A percentile compares a stretch with the other conserved stretches of the same genome.
These are phyloP conservation scores for Melanogrammus aeglefinus DNA, from an alignment of 2,797 vertebrate species.

Conservation along the genomic window DNA sequence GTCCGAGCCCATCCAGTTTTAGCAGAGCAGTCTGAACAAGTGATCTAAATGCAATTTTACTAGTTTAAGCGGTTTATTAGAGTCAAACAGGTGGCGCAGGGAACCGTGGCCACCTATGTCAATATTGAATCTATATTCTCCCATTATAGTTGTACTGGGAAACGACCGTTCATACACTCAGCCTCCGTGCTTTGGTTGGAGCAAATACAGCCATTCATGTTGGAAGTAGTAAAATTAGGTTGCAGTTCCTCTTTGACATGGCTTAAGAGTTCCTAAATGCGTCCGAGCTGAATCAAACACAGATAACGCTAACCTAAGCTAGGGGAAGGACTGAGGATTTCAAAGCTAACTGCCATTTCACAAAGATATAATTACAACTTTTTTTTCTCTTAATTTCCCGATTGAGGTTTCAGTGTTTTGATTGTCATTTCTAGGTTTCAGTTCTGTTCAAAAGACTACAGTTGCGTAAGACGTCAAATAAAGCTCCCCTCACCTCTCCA, in stretches of 20 bases:
- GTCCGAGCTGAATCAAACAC: background rate
- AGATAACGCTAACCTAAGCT: background rate
- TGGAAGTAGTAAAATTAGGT: background rate
- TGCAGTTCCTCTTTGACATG: background rate
- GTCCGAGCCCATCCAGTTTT: background rate
- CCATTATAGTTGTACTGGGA: background rate
- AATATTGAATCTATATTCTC: background rate
- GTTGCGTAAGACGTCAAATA: background rate
- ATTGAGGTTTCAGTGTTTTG: background rate
- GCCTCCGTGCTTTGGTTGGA: background rate
- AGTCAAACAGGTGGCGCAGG: background rate
- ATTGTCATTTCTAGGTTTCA: background rate
- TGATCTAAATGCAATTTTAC: background rate
- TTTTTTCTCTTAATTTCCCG: background rate
- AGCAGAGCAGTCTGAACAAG: constrained; percentile 3
- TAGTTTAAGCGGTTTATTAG: background rate
- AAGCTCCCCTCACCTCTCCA: background rate
- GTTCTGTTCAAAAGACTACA: constrained; percentile 3
- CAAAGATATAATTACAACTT: background rate
- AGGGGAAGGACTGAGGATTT: background rate
- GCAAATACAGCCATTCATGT: background rate
- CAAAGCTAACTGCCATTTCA: background rate
- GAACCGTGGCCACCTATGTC: background rate
- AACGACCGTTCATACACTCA: background rate
- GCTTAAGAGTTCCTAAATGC: background rate